Evolutionary conservation across 1,140 invertebrate species (phyloP).

Genomic region (Brachionus sp.): DNA sequence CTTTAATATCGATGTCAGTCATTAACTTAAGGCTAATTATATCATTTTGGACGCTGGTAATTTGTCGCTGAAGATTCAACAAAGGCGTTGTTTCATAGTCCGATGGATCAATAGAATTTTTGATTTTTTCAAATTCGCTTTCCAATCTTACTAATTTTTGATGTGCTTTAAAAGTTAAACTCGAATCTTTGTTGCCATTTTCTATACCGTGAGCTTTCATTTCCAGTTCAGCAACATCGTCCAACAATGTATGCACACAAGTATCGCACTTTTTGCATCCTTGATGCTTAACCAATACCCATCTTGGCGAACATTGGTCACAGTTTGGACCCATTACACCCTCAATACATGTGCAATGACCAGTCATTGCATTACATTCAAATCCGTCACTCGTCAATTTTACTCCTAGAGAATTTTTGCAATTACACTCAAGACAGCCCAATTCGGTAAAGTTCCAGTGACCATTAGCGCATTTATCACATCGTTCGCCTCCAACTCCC

Average conservation of each 20-base stretch:
- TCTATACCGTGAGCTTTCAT: constrained; percentile 64
- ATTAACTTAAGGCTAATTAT: not conserved
- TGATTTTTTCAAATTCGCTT: constrained; percentile 6
- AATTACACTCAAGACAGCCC: constrained; percentile 73
- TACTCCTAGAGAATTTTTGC: constrained; percentile 54
- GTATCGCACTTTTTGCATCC: constrained; percentile 71
- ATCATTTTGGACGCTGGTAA: constrained; percentile 32
- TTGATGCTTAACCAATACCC: constrained; percentile 68
- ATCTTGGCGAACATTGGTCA: constrained; percentile 77
- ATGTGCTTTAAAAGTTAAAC: constrained; percentile 37
- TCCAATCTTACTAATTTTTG: constrained; percentile 27
- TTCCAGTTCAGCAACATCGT: constrained; percentile 75
- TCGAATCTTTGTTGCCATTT: constrained; percentile 59
- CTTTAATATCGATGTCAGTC: constrained; percentile 14
- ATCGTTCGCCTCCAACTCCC: constrained; percentile 68
- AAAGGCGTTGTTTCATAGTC: not conserved
- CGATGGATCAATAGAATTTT: constrained; percentile 15
- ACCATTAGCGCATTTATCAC: constrained; percentile 81
- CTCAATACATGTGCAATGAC: constrained; percentile 71
- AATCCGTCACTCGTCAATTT: constrained; percentile 57
- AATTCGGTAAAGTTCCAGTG: constrained; percentile 84
- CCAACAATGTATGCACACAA: constrained; percentile 79
- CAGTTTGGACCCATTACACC: constrained; percentile 92
- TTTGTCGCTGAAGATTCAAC: constrained; percentile 18
- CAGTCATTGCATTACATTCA: constrained; percentile 63